Conservation (phyloP, 2,113 vertebrate species). For the Eurystomus gularis region DNA sequence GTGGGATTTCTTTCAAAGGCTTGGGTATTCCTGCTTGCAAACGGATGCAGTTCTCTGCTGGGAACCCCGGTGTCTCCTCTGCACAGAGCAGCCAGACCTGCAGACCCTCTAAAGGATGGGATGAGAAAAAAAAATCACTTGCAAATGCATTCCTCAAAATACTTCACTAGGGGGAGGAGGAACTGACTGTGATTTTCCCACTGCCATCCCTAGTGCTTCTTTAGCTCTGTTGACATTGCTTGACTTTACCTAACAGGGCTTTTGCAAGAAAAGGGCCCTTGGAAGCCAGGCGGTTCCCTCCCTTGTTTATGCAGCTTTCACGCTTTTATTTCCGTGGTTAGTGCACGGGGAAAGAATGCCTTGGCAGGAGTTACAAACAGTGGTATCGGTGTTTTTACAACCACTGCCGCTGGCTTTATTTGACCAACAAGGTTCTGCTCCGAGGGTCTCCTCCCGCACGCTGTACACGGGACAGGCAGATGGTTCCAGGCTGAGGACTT, state of each 20-base stretch:
- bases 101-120: fast-evolving
- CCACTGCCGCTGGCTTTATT: no score
- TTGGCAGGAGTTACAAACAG: not conserved
- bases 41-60: not conserved
- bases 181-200: not conserved
- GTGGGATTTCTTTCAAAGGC: not conserved
- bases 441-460: no score
- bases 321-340: not conserved
- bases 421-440: no score
- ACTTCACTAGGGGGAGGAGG: not conserved
- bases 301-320: not conserved
- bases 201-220: no score
- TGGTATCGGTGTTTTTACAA: not conserved
- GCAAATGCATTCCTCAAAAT: not conserved
- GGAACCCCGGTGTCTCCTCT: not conserved
- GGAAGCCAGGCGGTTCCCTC: not conserved
- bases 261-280: no score
- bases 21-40: not conserved
- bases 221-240: not conserved
- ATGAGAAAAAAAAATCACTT: not conserved
- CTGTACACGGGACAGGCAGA: not conserved
- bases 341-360: not conserved
- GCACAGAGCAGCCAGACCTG: not conserved
- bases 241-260: no score
- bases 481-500: not conserved